These are phyloP conservation scores for Cancer borealis DNA, from an alignment of 2,888 invertebrate species.

Conservation along the genomic window DNA sequence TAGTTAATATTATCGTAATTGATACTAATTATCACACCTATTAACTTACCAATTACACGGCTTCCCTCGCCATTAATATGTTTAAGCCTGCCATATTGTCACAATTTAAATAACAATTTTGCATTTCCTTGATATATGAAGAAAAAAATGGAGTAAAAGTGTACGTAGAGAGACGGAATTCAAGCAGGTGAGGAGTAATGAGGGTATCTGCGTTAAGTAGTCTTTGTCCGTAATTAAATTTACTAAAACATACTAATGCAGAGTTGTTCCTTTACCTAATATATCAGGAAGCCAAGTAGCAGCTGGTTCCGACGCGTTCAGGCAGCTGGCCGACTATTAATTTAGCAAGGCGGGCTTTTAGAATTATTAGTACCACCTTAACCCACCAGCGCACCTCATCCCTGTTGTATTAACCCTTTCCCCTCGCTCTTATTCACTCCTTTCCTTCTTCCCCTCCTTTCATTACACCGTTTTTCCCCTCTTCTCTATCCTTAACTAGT, in stretches of 20 bases:
- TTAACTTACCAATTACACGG: too few relatives aligned
- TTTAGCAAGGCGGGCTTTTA: neutral
- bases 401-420: neutral
- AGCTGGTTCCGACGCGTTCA: constrained; percentile 13
- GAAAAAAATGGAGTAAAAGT: neutral
- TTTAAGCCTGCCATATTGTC: too few relatives aligned
- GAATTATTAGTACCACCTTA: constrained; percentile 1
- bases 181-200: neutral
- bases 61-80: too few relatives aligned
- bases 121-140: neutral
- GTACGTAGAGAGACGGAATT: neutral
- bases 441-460: neutral
- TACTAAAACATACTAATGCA: constrained; percentile 16
- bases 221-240: neutral
- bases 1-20: too few relatives aligned
- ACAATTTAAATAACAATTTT: too few relatives aligned
- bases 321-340: constrained; percentile 1
- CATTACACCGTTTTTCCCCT: neutral
- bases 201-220: neutral
- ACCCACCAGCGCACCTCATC: neutral
- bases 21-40: too few relatives aligned
- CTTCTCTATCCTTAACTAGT: neutral
- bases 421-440: neutral
- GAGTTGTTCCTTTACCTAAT: neutral
- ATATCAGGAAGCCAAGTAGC: neutral